Evolutionary conservation across 1,140 invertebrate genomes (phyloP), one percentile per base, ranked within the genome.

Genomic region (Eufriesea mexicana): DNA sequence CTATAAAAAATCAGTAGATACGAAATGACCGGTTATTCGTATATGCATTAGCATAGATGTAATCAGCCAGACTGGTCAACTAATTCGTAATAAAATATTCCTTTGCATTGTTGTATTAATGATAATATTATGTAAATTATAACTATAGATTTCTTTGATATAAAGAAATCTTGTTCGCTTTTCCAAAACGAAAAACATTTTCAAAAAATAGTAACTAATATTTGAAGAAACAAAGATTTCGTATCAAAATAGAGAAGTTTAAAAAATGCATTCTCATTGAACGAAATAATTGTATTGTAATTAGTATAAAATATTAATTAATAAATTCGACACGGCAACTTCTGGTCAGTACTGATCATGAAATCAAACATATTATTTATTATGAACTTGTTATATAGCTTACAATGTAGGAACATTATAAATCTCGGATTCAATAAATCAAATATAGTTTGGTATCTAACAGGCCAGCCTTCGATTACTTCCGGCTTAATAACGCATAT

Each of bases 341-440:
- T 79, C 23, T 25, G 35, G 20, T 76, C 51, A 35, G 2, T 49
- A 49, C 23, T 47, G 54, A 51, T 59, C 59, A 55, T 25, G 51
- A 71, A 86, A 72, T 67, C 64, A 75, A 49, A 76, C 23, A n/a
- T 55, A 59, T 45, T 54, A 59, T 79, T 84, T 74, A 75, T 73
- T 62, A 62, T 54, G 45, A 14, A 64, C 49, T 75, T 75, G 61
- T 70, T 64, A 28, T 85, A 74, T 59, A 55, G 59, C 59, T 87
- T 87, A 88, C 51, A 80, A 84, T 73, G 74, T 88, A 88, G 86
- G 86, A 88, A 87, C 87, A 87, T 88, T 76, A 72, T 83, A 88
- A 66, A 88, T 87, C 79, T 84, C 77, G 57, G 35, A 80, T 80
- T 84, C 54, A 20, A 80, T 79, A 72, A 74, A 87, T 79, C 28